Conservation (phyloP, 2,113 vertebrate species). For the Platanista minor region DNA sequence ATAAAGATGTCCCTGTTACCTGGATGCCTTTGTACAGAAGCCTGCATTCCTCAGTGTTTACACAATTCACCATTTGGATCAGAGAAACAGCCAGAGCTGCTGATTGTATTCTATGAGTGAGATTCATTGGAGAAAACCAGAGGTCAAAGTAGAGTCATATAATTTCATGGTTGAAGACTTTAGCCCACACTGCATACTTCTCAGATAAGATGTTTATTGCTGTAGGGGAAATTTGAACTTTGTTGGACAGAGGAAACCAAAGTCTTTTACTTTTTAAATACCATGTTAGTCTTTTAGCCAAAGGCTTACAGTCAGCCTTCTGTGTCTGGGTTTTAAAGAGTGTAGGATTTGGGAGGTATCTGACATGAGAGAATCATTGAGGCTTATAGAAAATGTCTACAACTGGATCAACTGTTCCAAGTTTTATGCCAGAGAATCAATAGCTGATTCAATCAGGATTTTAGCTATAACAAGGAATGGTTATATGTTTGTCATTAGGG, state of each 20-base stretch:
- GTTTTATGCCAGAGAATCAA: background rate
- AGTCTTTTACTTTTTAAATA: slow-evolving; percentile 74
- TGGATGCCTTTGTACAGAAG: background rate
- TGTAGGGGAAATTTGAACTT: slow-evolving; percentile 69
- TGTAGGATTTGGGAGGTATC: slow-evolving; percentile 22
- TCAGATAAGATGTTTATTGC: slow-evolving; percentile 54
- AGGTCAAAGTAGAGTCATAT: slow-evolving; percentile 72
- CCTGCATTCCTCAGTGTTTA: background rate
- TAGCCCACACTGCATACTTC: slow-evolving; percentile 47
- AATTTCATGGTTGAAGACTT: slow-evolving; percentile 77
- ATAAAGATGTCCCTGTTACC: background rate
- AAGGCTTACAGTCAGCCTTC: slow-evolving; percentile 26
- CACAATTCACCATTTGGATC: background rate
- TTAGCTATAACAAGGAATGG: background rate
- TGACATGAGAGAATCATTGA: background rate
- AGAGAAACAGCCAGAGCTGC: slow-evolving; percentile 59
- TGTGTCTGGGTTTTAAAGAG: slow-evolving; percentile 39
- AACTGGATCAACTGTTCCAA: slow-evolving; percentile 31
- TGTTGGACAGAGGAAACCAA: slow-evolving; percentile 72
- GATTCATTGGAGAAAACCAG: slow-evolving; percentile 69
- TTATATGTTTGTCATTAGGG: background rate
- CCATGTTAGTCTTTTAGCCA: slow-evolving; percentile 62
- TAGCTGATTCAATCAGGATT: background rate
- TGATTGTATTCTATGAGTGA: slow-evolving; percentile 61
- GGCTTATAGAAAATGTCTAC: slow-evolving; percentile 20